Evolutionary conservation across 2,888 invertebrate genomes (phyloP).

Genomic region (Sialis fuliginosa): DNA sequence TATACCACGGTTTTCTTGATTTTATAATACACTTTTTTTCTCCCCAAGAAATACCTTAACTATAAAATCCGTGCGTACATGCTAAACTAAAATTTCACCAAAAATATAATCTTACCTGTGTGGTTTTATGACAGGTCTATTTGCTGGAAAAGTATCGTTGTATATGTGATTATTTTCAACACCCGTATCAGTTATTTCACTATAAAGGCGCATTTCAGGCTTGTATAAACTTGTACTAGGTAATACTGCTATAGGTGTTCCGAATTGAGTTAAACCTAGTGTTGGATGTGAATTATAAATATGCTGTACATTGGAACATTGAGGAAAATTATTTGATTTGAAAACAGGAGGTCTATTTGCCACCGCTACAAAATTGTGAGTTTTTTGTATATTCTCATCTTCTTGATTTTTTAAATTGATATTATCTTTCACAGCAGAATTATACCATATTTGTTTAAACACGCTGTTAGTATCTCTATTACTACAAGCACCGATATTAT

Average conservation of each 20-base stretch:
- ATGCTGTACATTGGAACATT: slow-evolving; percentile 8
- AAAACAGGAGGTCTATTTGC: slow-evolving; percentile 20
- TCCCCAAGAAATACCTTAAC: too few species aligned
- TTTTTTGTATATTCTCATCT: slow-evolving; percentile 7
- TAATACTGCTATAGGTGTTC: slow-evolving; percentile 10
- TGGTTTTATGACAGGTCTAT: slow-evolving; percentile 18
- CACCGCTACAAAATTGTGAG: slow-evolving; percentile 22
- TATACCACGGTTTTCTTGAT: too few species aligned
- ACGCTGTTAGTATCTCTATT: slow-evolving; percentile 22
- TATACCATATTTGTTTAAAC: slow-evolving; percentile 32
- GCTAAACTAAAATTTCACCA: too few species aligned
- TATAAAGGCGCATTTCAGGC: slow-evolving; percentile 12
- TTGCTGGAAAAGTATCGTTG: background rate
- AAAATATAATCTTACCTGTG: slow-evolving; percentile 14
- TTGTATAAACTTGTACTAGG: slow-evolving; percentile 10
- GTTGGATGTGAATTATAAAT: background rate
- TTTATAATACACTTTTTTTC: too few species aligned
- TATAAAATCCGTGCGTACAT: too few species aligned
- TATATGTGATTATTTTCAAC: slow-evolving; percentile 15
- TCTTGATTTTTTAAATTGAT: background rate
- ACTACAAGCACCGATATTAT: background rate
- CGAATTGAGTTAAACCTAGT: slow-evolving; percentile 9
- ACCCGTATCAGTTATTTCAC: slow-evolving; percentile 18
- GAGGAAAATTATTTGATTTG: slow-evolving; percentile 15
- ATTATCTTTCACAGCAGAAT: slow-evolving; percentile 17